Evolutionary conservation across 2,113 vertebrate species (phyloP).

Genomic region (Tupaia tana): DNA sequence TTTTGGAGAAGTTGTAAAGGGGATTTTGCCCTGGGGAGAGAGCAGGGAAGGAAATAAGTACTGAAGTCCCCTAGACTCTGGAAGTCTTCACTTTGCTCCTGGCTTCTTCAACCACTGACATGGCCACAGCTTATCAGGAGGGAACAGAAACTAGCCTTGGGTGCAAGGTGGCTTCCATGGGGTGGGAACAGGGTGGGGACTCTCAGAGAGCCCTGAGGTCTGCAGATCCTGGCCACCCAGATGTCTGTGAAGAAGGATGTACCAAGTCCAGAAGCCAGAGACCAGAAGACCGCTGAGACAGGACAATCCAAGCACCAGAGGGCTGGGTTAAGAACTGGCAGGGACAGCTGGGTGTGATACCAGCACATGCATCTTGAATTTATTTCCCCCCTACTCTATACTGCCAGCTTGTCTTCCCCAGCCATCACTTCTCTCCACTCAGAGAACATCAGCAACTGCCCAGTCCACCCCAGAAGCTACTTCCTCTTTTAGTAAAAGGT

Average conservation of each 20-base stretch:
- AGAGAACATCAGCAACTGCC: not conserved
- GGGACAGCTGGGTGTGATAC: not conserved
- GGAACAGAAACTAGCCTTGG: not conserved
- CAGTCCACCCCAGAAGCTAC: not conserved
- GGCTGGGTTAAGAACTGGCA: accelerated
- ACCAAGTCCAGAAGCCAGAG: not conserved
- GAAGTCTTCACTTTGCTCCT: not conserved
- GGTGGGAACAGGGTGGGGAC: not conserved
- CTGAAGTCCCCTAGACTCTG: not conserved
- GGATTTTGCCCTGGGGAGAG: not conserved
- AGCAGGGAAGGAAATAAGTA: too few relatives aligned
- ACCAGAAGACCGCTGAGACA: not conserved
- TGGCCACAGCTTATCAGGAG: not conserved
- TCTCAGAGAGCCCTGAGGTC: not conserved
- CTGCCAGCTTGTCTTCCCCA: not conserved
- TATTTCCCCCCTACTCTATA: too few relatives aligned
- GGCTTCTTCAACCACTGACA: not conserved
- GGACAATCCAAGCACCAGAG: not conserved
- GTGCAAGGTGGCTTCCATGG: not conserved
- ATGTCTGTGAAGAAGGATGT: not conserved
- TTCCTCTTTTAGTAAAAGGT: not conserved
- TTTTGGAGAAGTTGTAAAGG: accelerated
- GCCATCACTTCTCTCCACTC: not conserved
- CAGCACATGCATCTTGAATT: accelerated
- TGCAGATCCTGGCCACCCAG: not conserved